Evolutionary conservation across 2,113 vertebrate genomes (phyloP).

Genomic region (Hyperopisus bebe): DNA sequence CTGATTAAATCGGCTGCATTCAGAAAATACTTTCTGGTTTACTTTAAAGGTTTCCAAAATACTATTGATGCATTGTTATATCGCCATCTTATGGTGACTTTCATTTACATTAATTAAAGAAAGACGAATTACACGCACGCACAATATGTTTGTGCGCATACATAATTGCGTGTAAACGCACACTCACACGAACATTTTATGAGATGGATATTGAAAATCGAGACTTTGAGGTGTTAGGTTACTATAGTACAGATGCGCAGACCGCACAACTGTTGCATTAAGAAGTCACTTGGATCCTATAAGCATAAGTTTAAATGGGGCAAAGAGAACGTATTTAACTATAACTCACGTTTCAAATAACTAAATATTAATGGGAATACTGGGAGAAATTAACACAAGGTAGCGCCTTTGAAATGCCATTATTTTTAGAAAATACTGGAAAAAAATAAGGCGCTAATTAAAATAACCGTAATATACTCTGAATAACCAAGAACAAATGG

Average conservation of each 20-base stretch:
- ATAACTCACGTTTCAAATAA: background rate
- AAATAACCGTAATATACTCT: background rate
- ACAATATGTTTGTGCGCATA: background rate
- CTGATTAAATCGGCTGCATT: background rate
- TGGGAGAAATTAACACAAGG: background rate
- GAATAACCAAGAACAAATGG: background rate
- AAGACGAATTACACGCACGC: background rate
- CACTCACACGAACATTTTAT: background rate
- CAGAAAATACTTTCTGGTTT: background rate
- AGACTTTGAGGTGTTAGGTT: background rate
- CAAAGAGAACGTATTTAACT: background rate
- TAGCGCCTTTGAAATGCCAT: background rate
- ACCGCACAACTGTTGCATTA: background rate
- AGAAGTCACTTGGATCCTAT: background rate
- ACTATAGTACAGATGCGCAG: background rate
- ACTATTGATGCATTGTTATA: background rate
- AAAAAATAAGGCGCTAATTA: background rate
- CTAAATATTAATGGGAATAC: background rate
- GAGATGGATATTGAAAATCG: background rate
- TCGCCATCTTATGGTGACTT: constrained; percentile 2
- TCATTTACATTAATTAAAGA: background rate
- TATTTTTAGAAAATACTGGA: background rate
- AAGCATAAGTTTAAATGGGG: background rate
- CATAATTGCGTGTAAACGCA: background rate
- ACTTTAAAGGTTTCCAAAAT: too few relatives aligned